Evolutionary conservation across 2,797 vertebrate genomes (phyloP).

Genomic region (Neosilurus hyrtlii): DNA sequence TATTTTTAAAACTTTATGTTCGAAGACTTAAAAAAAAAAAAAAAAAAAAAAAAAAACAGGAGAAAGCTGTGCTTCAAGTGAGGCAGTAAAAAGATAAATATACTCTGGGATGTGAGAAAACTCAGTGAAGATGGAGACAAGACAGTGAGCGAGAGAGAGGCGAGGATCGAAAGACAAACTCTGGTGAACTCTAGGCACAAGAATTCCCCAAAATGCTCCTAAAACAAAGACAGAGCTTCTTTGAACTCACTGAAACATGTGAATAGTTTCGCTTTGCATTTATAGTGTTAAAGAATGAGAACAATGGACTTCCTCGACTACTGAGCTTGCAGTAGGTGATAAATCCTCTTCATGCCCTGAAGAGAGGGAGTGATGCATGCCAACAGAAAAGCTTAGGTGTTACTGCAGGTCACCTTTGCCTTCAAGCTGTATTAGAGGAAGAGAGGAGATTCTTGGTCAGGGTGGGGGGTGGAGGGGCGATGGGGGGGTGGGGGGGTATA

Average conservation of each 20-base stretch:
- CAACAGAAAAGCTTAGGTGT: slow-evolving; percentile 76
- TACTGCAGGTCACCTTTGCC: slow-evolving; percentile 68
- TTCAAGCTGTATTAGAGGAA: slow-evolving; percentile 40
- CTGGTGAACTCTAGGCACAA: background rate
- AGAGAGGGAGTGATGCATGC: slow-evolving; percentile 45
- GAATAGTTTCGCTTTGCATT: slow-evolving; percentile 26
- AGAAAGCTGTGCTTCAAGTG: slow-evolving; percentile 74
- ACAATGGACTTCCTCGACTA: slow-evolving; percentile 56
- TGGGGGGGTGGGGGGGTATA: slow-evolving; percentile 48
- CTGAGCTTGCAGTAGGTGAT: slow-evolving; percentile 50
- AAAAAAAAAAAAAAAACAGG: slow-evolving; percentile 66
- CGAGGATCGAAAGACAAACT: background rate
- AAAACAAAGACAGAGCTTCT: slow-evolving; percentile 20
- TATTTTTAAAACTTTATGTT: slow-evolving; percentile 80
- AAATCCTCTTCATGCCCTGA: slow-evolving; percentile 44
- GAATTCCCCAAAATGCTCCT: background rate
- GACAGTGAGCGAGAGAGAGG: slow-evolving; percentile 12
- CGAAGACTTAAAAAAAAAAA: slow-evolving; percentile 56
- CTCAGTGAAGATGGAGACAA: slow-evolving; percentile 16
- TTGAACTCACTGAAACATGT: slow-evolving; percentile 16
- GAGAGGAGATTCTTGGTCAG: slow-evolving; percentile 8
- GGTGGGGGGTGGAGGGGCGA: slow-evolving; percentile 46
- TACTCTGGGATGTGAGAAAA: slow-evolving; percentile 64
- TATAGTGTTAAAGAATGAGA: slow-evolving; percentile 2
- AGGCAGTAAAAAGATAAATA: slow-evolving; percentile 76